These are phyloP conservation scores for Ectropis grisescens DNA, from an alignment of 1,140 invertebrate species.

Conservation along the genomic window DNA sequence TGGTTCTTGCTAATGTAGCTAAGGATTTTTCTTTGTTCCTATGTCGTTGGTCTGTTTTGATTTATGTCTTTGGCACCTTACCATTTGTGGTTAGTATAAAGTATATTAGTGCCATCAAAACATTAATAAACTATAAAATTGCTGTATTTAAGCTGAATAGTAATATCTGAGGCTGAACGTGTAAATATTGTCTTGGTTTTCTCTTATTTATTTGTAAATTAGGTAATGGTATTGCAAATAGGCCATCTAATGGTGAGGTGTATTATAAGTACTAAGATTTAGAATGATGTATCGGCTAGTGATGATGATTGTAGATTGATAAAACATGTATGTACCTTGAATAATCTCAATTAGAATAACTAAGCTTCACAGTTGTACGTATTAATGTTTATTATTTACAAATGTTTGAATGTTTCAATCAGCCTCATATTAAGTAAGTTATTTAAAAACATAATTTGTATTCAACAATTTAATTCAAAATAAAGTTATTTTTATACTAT, in stretches of 20 bases:
- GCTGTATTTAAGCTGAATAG: too few species aligned
- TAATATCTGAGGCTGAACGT: constrained; percentile 53
- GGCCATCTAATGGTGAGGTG: too few species aligned
- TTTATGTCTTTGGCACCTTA: constrained; percentile 1
- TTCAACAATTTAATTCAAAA: constrained; percentile 18
- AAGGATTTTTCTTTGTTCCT: constrained; percentile 58
- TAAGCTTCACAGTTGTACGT: constrained; percentile 19
- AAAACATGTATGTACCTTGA: constrained; percentile 55
- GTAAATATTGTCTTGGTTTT: too few species aligned
- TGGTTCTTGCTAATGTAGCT: constrained; percentile 20
- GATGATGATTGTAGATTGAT: constrained; percentile 40
- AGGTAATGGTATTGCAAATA: constrained; percentile 5
- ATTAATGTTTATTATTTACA: constrained; percentile 5
- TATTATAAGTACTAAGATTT: not conserved
- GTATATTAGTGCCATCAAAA: constrained; percentile 38
- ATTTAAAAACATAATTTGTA: constrained; percentile 3
- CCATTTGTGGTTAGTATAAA: constrained; percentile 7
- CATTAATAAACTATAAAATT: constrained; percentile 14
- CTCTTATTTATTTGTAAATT: constrained; percentile 56
- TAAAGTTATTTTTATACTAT: constrained; percentile 45
- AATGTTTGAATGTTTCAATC: constrained; percentile 6
- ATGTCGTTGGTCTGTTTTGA: constrained; percentile 15
- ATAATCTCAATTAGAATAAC: constrained; percentile 59
- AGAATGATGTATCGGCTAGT: constrained; percentile 32
- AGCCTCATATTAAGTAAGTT: constrained; percentile 16